Conservation (phyloP, 2,888 invertebrate species). For the Loripinus fragilis region DNA sequence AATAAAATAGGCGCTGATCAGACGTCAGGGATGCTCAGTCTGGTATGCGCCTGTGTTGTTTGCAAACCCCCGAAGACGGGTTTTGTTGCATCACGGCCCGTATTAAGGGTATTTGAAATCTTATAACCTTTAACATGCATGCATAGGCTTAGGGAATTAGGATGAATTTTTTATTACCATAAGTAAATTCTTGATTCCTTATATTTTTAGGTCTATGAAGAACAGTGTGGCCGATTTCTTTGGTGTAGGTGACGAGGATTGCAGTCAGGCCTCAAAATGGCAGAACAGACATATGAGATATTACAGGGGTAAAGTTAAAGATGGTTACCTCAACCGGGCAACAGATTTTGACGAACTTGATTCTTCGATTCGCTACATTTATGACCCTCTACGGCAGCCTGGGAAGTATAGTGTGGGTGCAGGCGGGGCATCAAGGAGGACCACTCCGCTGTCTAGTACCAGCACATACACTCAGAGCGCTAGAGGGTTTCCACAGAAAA, state of each 20-base stretch:
- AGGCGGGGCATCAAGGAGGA: constrained; percentile 62
- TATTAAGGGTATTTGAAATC: too few species aligned
- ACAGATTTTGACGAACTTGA: constrained; percentile 67
- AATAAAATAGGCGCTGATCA: too few species aligned
- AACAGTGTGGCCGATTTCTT: constrained; percentile 93
- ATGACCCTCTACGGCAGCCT: constrained; percentile 72
- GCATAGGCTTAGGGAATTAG: too few species aligned
- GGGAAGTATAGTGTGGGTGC: constrained; percentile 22
- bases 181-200: neutral
- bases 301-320: constrained; percentile 67
- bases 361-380: constrained; percentile 63
- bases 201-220: constrained; percentile 87
- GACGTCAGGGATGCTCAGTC: too few species aligned
- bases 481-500: constrained; percentile 55
- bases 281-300: constrained; percentile 87
- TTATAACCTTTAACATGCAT: too few species aligned
- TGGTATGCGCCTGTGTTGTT: too few species aligned
- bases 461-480: constrained; percentile 68
- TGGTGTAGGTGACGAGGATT: constrained; percentile 92
- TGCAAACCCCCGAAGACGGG: too few species aligned
- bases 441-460: constrained; percentile 70
- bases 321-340: constrained; percentile 68
- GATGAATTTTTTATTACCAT: too few species aligned
- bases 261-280: constrained; percentile 86
- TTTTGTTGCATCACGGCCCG: too few species aligned